These are phyloP conservation scores for Lamellibrachia columna DNA, from an alignment of 2,888 invertebrate species.

Conservation along the genomic window DNA sequence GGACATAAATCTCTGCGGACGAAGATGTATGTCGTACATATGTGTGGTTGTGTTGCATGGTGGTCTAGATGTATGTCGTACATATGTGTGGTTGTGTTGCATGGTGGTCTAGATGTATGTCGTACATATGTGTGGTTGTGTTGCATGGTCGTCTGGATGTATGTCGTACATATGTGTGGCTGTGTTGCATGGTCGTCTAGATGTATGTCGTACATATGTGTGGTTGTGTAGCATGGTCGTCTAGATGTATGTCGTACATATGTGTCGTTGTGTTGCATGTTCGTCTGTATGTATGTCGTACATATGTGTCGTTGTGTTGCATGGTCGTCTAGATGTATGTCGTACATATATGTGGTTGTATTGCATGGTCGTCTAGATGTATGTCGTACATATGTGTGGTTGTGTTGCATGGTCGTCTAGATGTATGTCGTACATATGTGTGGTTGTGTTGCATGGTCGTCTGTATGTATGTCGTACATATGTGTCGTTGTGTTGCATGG, in stretches of 20 bases:
- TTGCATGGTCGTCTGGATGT: not conserved
- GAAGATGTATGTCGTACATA: not conserved
- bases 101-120: not conserved
- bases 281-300: not conserved
- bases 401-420: not conserved
- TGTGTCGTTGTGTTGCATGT: not conserved
- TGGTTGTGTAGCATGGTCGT: not conserved
- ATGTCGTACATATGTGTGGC: not conserved
- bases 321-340: not conserved
- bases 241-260: not conserved
- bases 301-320: not conserved
- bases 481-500: not conserved
- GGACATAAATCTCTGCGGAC: not conserved
- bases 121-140: not conserved
- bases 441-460: not conserved
- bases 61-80: not conserved
- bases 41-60: not conserved
- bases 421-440: not conserved
- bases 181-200: not conserved
- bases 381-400: not conserved
- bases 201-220: not conserved
- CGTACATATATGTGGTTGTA: not conserved
- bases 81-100: not conserved
- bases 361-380: not conserved
- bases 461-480: not conserved